Evolutionary conservation across 1,140 invertebrate species (phyloP), one percentile per base, ranked within the genome.

Genomic region (Aphidius ervi): DNA sequence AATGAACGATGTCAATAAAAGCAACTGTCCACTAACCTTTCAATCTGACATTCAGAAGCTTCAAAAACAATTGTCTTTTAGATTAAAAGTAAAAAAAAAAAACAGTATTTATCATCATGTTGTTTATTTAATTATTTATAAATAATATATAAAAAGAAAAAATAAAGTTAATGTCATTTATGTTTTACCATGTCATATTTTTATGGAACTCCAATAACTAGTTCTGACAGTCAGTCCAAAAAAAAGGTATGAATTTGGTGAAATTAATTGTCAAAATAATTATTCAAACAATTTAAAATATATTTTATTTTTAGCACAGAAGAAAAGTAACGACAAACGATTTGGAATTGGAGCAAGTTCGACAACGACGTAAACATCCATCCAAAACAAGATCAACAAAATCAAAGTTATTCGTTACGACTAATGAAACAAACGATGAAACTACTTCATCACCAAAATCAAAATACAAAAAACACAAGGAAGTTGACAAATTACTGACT

Each of bases 321-420:
- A 43, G 53, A 9, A 56, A 47, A 41, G 16, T 20, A 20, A 46
- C 50, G 41, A 9, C 6, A 23, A 61, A 61, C 16, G 58, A 46
- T 20, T 42, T 45, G 6, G 10, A 59, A 0, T 46, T 59, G 50
- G 50, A 50, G n/a, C 57, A 49, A 45, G 43, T 54, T 54, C 46
- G 57, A 37, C 55, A 62, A 46, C 40, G 60, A 52, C 60, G 60
- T 16, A 62, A 57, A 62, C 60, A 57, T 43, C 57, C 60, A 5
- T 62, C 60, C 9, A 57, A 46, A 31, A 31, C 23, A 31, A 31
- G 23, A 31, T 31, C 23, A 31, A 3, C 23, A 31, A 31, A 46
- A 10, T 50, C 54, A 54, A 23, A 31, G 37, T 50, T 39, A 31
- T 20, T 37, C 55, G 39, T 23, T 53, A 37, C 52, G 46, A 57